Conservation (phyloP, 2,113 vertebrate species). For the Paraplagusia blochii region DNA sequence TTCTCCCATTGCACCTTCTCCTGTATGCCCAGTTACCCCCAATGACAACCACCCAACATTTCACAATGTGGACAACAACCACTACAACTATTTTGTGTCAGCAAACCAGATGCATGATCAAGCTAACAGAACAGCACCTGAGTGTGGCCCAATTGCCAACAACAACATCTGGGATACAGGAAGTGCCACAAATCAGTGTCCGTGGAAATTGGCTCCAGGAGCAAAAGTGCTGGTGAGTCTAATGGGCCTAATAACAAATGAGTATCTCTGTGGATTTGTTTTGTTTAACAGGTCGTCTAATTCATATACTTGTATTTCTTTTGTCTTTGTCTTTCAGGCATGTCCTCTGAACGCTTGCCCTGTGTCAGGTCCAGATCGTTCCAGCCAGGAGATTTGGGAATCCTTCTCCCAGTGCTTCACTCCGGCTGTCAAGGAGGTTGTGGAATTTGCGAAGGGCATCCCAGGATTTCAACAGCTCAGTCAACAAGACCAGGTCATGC, state of each 20-base stretch:
- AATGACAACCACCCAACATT: slow-evolving; percentile 61
- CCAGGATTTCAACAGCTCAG: slow-evolving; percentile 79
- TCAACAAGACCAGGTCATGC: slow-evolving; percentile 81
- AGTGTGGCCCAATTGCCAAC: slow-evolving; percentile 36
- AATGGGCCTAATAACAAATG: background rate
- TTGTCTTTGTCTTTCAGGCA: slow-evolving; percentile 61
- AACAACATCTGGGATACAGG: slow-evolving; percentile 37
- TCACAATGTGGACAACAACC: slow-evolving; percentile 62
- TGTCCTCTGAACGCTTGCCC: slow-evolving; percentile 79
- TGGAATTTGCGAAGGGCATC: slow-evolving; percentile 81
- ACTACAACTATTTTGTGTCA: slow-evolving; percentile 48
- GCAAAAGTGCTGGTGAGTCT: slow-evolving; percentile 77
- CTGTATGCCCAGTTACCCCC: slow-evolving; percentile 43
- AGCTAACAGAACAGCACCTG: slow-evolving; percentile 26
- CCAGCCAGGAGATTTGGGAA: slow-evolving; percentile 79
- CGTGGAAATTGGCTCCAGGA: slow-evolving; percentile 70
- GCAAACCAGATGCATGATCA: slow-evolving; percentile 63
- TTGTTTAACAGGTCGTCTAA: background rate
- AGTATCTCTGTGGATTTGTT: background rate
- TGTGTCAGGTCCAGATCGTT: slow-evolving; percentile 65
- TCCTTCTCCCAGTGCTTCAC: slow-evolving; percentile 81
- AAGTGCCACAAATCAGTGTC: slow-evolving; percentile 59
- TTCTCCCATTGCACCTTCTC: slow-evolving; percentile 27
- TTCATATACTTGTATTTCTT: slow-evolving; percentile 3
- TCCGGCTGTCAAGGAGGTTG: slow-evolving; percentile 80